Percentiles rank a stretch among this genome's conserved stretches.
These are phyloP conservation scores for Ammospiza nelsoni DNA, from an alignment of 2,113 vertebrate species.

Conservation along the genomic window DNA sequence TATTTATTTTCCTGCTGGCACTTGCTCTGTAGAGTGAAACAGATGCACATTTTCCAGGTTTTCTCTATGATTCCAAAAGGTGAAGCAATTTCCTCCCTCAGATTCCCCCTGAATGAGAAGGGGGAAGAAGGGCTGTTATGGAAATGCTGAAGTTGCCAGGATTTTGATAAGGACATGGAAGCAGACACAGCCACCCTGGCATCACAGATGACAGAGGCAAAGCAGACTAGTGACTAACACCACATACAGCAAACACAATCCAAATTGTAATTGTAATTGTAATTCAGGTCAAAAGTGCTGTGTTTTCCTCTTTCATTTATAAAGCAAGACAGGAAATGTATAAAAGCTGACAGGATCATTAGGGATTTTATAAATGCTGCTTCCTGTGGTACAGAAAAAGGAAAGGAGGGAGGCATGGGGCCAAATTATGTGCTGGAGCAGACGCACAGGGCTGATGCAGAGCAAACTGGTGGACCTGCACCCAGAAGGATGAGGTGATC, in stretches of 20 bases:
- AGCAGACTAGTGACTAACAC: not conserved
- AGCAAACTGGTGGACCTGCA: not conserved
- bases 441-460: not conserved
- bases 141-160: not conserved
- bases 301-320: slow-evolving; percentile 27
- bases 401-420: not conserved
- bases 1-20: not conserved
- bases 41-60: not conserved
- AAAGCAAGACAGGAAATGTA: slow-evolving; percentile 63
- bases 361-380: slow-evolving; percentile 62
- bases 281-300: slow-evolving; percentile 2
- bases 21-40: not conserved
- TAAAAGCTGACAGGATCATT: slow-evolving; percentile 60
- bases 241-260: not conserved
- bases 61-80: not conserved
- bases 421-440: slow-evolving; percentile 42
- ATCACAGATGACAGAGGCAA: not conserved
- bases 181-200: not conserved
- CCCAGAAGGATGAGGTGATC: not conserved
- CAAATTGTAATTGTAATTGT: not conserved
- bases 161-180: not conserved
- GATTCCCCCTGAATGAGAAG: not conserved
- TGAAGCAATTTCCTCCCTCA: not conserved
- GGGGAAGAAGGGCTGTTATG: not conserved
- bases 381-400: slow-evolving; percentile 62